Conservation (phyloP, 2,797 vertebrate genomes). For the Luscinia luscinia region DNA sequence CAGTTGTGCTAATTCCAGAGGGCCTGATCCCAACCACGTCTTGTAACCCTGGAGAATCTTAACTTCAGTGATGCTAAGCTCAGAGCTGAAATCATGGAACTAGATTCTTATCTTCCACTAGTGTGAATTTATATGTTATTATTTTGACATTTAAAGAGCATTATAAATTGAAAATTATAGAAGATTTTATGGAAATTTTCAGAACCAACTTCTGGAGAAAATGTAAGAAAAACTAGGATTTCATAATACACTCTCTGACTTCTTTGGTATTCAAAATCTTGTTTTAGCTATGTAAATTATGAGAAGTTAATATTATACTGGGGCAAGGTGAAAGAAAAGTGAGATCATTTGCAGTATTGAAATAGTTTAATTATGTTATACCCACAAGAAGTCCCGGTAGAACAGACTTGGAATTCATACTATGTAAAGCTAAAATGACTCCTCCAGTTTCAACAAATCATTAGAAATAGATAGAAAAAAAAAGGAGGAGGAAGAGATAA, state of each 20-base stretch:
- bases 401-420: conserved; percentile 45
- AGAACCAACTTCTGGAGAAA: neutral
- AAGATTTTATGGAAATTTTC: neutral
- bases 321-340: conserved; percentile 42
- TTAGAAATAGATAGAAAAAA: neutral
- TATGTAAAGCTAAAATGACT: conserved; percentile 47
- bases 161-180: neutral
- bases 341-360: conserved; percentile 49
- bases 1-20: neutral
- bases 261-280: conserved; percentile 40
- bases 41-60: neutral
- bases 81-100: neutral
- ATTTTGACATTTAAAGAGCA: neutral
- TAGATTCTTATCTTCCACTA: neutral
- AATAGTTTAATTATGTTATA: conserved; percentile 54
- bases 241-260: neutral
- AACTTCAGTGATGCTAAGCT: neutral
- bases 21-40: neutral
- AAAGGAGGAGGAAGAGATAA: neutral
- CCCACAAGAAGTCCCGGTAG: conserved; percentile 14
- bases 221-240: neutral
- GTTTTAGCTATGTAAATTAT: conserved; percentile 59
- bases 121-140: neutral
- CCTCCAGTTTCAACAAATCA: conserved; percentile 48
- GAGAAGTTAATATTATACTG: conserved; percentile 40